phyloP scores from a whole-genome alignment of 2,113 vertebrate genomes.

The Dipodomys spectabilis region DNA sequence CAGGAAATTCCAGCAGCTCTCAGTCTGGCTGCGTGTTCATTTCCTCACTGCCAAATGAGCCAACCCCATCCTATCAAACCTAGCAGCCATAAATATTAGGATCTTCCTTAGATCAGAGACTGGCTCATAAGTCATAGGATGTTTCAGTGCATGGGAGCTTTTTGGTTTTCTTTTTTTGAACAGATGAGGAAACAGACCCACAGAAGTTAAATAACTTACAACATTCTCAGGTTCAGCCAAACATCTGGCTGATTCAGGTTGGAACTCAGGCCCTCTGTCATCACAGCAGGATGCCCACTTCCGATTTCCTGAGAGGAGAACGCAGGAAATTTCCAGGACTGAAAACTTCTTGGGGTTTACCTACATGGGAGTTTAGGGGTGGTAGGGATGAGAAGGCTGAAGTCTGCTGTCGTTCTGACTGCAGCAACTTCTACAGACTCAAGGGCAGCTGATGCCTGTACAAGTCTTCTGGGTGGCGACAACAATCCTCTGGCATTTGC shows the following conservation, averaged over 20 bases:
- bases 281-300: rapidly evolving
- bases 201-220: background rate
- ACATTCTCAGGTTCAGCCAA: background rate
- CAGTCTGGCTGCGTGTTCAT: background rate
- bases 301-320: background rate
- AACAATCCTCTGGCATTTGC: conserved; percentile 72
- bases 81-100: background rate
- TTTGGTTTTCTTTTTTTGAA: background rate
- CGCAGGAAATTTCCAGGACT: rapidly evolving
- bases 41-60: background rate
- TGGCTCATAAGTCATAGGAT: background rate
- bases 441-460: background rate
- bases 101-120: background rate
- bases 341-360: no score
- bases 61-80: background rate
- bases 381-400: background rate
- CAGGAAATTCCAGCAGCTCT: background rate
- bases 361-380: no score
- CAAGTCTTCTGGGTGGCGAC: background rate
- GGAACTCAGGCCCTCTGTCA: background rate
- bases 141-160: background rate
- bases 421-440: background rate
- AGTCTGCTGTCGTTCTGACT: background rate
- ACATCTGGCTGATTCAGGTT: background rate
- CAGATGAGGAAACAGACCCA: background rate